Evolutionary conservation across 2,113 vertebrate species (phyloP), one percentile per base, ranked within the genome.

Genomic region (Oreochromis niloticus): DNA sequence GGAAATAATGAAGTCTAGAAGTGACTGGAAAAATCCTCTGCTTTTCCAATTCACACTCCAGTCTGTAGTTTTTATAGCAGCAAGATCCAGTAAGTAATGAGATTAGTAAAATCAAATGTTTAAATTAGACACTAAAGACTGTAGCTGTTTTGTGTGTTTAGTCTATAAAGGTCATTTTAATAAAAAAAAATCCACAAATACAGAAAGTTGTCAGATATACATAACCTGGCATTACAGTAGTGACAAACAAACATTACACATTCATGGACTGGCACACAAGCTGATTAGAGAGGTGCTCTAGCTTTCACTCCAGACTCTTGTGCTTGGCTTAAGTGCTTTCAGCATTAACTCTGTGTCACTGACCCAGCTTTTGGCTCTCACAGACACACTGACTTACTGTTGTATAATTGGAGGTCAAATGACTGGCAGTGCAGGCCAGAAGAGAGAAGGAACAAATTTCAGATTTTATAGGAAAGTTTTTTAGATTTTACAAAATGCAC

Each of bases 291-390:
- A 54, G 24, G 9, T 63, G 46, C 43, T 84, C 30, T 54, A 41
- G 73, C 71, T 80, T 54, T 86, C 39, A 84, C 80, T 82, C 36
- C 39, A 59, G 82, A 85, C 85, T 22, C 82, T 63, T 30, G 5
- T 52, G 68, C 80, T 63, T 56, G 34, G 30, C 48, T 54, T 82
- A 19, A 63, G 52, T 63, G 52, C 55, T 82, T 68, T 83, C 57
- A 87, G 6, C 14, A 4, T 63, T 83, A 61, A 87, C 82, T 56
- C 59, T 16, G 83, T 88, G 85, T 86, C 90, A 80, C 24, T 88
- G 86, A 90, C 86, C 66, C 81, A 24, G 80, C 68, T 73, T 12
- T 13, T 19, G 50, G 27, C 71, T 82, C 16, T 71, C 63, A 59
- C 52, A 87, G 46, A 36, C 48, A 85, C 68, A 32, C 81, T n/a